Evolutionary conservation across 2,797 vertebrate species (phyloP), one percentile per base, ranked within the genome.

Genomic region (Orientallactaga sibirica): DNA sequence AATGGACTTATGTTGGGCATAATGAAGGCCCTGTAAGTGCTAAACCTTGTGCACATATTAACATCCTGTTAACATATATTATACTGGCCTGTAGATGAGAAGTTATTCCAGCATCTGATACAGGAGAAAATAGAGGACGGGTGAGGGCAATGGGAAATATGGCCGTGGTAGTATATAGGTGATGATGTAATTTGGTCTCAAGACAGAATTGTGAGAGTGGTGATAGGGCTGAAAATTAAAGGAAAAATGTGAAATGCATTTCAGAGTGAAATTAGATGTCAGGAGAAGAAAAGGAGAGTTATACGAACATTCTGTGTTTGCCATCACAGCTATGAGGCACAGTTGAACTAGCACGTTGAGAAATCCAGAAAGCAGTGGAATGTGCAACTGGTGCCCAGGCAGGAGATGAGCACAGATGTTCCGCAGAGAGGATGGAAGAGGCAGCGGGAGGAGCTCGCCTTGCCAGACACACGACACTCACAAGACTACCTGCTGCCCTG

Each of bases 261-360:
- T 94, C 33, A 93, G 48, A 88, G 88, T 91, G 75, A 92, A 95
- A 62, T 0, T 86, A 73, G 62, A 84, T 81, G 74, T 86, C 41
- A 66, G 64, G 20, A 83, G 18, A 78, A 16, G 24, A 20, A 48
- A 37, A 43, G n/a, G 19, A 3, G 7, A 64, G 18, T 16, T 25
- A 48, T 55, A 48, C 78, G 16, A 77, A 81, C 74, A 55, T 27
- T 77, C 7, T 43, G 52, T 66, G 86, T 77, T 77, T 62, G 24
- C 43, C 48, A 88, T 80, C 86, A 92, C 48, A 77, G 37, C 81
- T 80, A 15, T 29, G 43, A 74, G 18, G 52, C 16, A 41, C 80
- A 74, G 58, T 5, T 33, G 22, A 29, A 67, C 7, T 9, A 7
- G 4, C n/a, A n/a, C 24, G 79, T 71, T 55, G 18, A 94, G 70